phyloP scores from a whole-genome alignment of 2,113 vertebrate genomes.

The Anguilla japonica region DNA sequence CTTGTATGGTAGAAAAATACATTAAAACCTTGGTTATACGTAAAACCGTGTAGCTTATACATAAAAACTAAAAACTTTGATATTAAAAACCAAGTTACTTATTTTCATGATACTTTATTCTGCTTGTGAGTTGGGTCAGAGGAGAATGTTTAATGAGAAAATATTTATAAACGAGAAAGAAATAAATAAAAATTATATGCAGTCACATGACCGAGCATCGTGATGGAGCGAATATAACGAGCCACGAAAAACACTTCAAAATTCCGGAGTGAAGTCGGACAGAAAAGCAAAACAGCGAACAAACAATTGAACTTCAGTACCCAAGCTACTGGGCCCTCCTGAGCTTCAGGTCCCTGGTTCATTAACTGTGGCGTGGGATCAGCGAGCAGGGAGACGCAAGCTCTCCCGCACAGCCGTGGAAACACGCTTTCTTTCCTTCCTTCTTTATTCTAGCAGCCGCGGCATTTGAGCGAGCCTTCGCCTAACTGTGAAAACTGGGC shows the following conservation, averaged over 20 bases:
- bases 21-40: too few relatives aligned
- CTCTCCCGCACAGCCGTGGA: constrained; percentile 53
- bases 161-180: background rate
- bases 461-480: constrained; percentile 54
- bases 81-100: too few relatives aligned
- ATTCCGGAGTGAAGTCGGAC: background rate
- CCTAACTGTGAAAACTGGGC: constrained; percentile 48
- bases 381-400: constrained; percentile 53
- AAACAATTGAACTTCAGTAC: constrained; percentile 22
- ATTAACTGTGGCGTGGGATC: constrained; percentile 43
- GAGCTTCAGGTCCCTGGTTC: constrained; percentile 31
- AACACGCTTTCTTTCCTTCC: constrained; percentile 47
- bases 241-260: constrained; percentile 16
- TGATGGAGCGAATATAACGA: constrained; percentile 30
- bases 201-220: constrained; percentile 2
- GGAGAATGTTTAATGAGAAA: background rate
- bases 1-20: too few relatives aligned
- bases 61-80: too few relatives aligned
- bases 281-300: background rate
- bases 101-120: too few relatives aligned
- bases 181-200: too few relatives aligned
- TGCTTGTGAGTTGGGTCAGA: too few relatives aligned
- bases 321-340: constrained; percentile 43
- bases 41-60: too few relatives aligned
- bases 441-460: constrained; percentile 57